Base-by-base conservation (phyloP, 2,797 vertebrate genomes). In the Coendou prehensilis region DNA sequence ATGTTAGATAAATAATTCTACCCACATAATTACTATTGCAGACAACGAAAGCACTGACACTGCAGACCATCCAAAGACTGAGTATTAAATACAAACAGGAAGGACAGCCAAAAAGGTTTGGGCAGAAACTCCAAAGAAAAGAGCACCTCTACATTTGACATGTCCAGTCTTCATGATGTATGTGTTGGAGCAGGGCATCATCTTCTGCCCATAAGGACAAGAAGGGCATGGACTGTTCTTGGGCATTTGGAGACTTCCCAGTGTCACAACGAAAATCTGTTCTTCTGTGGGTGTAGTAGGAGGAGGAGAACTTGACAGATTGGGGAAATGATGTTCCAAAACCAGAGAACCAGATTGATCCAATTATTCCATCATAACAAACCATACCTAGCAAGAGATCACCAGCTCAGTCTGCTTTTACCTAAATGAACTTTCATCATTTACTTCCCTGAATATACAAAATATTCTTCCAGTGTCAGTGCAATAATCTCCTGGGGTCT, bases 211-310 rank as follows among this genome's bases (percentile, higher is more conserved):
- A 89, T n/a, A 76, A 92, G 73, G 84, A 92, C 1, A 57, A 57
- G 54, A 86, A 93, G 41, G 73, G 13, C 76, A 91, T 85, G 50
- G 76, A 63, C 84, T 91, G 86, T 97, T 97, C 95, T 93, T 95
- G 82, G 90, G 94, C 75, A 92, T 20, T 41, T 96, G 76, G 88
- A 95, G 59, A 94, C 30, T 47, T 96, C 26, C 33, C 45, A 89
- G 76, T 78, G n/a, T 93, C 59, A 76, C 91, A 94, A 93, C 85
- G 87, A 96, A 97, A 97, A 97, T 96, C 95, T 96, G 96, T 69
- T 76, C 56, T 88, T 87, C 89, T 87, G 93, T 97, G 96, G 82
- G 94, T 95, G 82, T 93, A 89, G 50, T 69, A 97, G 96, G 92
- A 84, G 54, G 54, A 28, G 80, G 57, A 92, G 54, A 95, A 88